Conservation (phyloP, 2,888 invertebrate species). For the Piscicola geometra region DNA sequence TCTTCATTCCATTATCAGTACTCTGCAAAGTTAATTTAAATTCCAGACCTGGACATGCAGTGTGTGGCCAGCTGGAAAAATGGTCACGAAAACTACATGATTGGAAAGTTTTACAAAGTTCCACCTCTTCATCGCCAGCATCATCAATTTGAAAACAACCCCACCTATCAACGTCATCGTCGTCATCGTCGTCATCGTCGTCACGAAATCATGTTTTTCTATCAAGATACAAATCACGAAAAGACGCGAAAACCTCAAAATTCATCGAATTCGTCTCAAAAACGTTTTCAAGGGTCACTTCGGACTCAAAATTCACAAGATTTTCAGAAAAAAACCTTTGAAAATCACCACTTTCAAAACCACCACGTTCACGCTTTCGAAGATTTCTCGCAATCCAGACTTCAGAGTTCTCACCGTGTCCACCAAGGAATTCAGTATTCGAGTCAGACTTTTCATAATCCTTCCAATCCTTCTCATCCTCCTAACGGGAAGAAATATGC, state of each 20-base stretch:
- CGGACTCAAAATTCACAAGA: background rate
- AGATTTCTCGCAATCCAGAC: background rate
- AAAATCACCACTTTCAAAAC: background rate
- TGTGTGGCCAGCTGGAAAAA: conserved; percentile 29
- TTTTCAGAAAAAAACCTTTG: background rate
- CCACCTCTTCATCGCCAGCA: background rate
- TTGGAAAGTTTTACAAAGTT: conserved; percentile 10
- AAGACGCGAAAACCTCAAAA: background rate
- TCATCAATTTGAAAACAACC: background rate
- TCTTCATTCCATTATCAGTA: too few species aligned
- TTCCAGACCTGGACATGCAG: conserved; percentile 18
- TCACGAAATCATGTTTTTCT: background rate
- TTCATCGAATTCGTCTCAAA: background rate
- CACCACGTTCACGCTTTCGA: background rate
- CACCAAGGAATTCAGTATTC: background rate
- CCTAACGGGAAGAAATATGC: too few species aligned
- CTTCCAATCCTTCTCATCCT: too few species aligned
- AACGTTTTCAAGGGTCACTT: background rate
- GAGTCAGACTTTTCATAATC: too few species aligned
- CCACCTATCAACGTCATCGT: conserved; percentile 5
- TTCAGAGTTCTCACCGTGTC: background rate
- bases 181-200: background rate
- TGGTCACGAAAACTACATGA: conserved; percentile 4
- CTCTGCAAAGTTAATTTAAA: too few species aligned
- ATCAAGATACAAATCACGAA: background rate